These are phyloP conservation scores for Pseudomyrmex dendroicus DNA, from an alignment of 1,140 invertebrate genomes.

Conservation along the genomic window DNA sequence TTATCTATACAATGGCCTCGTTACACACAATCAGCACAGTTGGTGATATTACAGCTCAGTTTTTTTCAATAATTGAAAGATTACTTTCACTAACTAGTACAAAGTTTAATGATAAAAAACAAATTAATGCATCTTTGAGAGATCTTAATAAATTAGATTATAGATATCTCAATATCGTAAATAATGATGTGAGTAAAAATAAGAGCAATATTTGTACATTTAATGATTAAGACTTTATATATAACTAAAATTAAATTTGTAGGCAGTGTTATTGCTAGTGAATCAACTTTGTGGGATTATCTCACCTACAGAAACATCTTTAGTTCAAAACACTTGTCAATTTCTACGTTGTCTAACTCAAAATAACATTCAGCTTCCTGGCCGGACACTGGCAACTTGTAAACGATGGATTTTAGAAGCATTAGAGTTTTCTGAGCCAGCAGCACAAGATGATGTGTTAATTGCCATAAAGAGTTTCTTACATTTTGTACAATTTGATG, in stretches of 20 bases:
- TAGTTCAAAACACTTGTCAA: constrained; percentile 82
- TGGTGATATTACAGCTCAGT: constrained; percentile 62
- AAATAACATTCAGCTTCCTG: constrained; percentile 77
- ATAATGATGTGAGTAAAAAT: constrained; percentile 79
- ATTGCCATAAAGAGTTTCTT: constrained; percentile 76
- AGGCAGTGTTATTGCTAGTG: constrained; percentile 82
- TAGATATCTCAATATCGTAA: constrained; percentile 73
- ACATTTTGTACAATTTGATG: constrained; percentile 69
- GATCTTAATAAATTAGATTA: constrained; percentile 83
- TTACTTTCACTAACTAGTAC: constrained; percentile 79
- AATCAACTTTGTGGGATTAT: constrained; percentile 82
- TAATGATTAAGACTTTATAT: constrained; percentile 5
- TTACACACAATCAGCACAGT: constrained; percentile 1
- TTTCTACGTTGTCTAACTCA: constrained; percentile 82
- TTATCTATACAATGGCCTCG: constrained; percentile 49
- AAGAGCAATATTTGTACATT: constrained; percentile 48
- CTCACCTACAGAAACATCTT: constrained; percentile 77
- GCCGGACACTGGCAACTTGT: constrained; percentile 76
- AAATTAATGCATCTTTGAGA: constrained; percentile 80
- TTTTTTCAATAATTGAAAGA: constrained; percentile 78
- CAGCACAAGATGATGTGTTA: constrained; percentile 71
- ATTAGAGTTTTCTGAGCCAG: constrained; percentile 72
- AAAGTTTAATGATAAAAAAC: constrained; percentile 78
- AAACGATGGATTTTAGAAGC: constrained; percentile 81
- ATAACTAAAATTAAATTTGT: constrained; percentile 50